Conservation (phyloP, 2,113 vertebrate species). For the Heterotis niloticus region DNA sequence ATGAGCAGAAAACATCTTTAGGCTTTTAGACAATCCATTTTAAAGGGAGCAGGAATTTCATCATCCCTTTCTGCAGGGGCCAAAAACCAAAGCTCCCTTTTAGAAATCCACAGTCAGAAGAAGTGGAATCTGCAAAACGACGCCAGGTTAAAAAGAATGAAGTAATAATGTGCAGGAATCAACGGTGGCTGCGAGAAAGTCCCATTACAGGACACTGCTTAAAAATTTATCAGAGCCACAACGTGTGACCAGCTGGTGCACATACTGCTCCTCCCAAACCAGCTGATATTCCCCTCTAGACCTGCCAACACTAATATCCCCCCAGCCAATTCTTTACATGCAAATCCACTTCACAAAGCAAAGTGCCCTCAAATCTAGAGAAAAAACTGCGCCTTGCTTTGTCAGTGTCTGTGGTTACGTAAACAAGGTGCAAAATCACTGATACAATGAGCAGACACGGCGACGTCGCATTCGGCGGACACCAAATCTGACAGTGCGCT, state of each 20-base stretch:
- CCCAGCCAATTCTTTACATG: slow-evolving; percentile 21
- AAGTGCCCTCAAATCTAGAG: slow-evolving; percentile 1
- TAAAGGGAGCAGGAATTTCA: slow-evolving; percentile 11
- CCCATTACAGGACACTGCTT: slow-evolving; percentile 32
- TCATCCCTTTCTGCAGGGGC: not conserved
- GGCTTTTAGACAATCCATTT: slow-evolving; percentile 52
- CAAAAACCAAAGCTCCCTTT: slow-evolving; percentile 16
- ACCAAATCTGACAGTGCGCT: slow-evolving; percentile 6
- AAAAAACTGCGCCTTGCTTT: slow-evolving; percentile 17
- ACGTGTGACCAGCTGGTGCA: slow-evolving; percentile 16
- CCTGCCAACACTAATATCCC: slow-evolving; percentile 15
- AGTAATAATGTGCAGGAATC: slow-evolving; percentile 30
- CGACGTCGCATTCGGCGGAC: not conserved
- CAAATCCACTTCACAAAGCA: slow-evolving; percentile 13
- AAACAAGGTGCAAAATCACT: not conserved
- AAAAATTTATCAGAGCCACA: slow-evolving; percentile 40
- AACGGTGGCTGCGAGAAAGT: slow-evolving; percentile 10
- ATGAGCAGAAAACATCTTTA: slow-evolving; percentile 55
- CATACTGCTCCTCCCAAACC: slow-evolving; percentile 21
- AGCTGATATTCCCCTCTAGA: slow-evolving; percentile 11
- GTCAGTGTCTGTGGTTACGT: not conserved
- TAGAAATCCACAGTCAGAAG: slow-evolving; percentile 29
- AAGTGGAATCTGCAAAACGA: slow-evolving; percentile 26
- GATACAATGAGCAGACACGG: slow-evolving; percentile 18
- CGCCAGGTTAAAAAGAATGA: slow-evolving; percentile 38